These are phyloP conservation scores for Drosophila hamatofila DNA, from an alignment of 2,888 invertebrate genomes.

Conservation along the genomic window DNA sequence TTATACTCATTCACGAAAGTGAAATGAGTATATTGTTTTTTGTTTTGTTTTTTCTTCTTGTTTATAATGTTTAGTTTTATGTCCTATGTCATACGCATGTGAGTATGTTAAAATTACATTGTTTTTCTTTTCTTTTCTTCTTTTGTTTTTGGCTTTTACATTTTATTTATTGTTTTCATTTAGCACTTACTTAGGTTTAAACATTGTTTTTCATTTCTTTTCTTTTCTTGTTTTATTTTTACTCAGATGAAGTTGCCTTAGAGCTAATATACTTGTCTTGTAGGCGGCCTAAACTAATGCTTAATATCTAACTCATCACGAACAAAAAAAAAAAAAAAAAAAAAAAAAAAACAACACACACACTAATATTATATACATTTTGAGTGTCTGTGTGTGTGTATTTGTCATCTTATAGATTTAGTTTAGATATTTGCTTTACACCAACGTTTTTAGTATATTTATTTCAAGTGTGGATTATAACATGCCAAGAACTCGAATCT, in stretches of 20 bases:
- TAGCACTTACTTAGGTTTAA: constrained; percentile 47
- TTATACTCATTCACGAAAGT: no score
- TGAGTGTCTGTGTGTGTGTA: constrained; percentile 16
- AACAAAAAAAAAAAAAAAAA: constrained; percentile 38
- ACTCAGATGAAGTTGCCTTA: constrained; percentile 14
- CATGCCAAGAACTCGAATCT: constrained; percentile 32
- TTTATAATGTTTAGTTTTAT: constrained; percentile 3
- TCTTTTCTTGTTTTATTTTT: no score
- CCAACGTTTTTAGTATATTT: constrained; percentile 36
- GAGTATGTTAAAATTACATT: constrained; percentile 49
- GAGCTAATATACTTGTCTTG: constrained; percentile 31
- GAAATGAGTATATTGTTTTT: no score
- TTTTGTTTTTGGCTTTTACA: constrained; percentile 27
- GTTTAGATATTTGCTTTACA: constrained; percentile 73
- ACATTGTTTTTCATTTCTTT: neutral
- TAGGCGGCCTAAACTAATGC: constrained; percentile 33
- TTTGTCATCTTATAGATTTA: constrained; percentile 47
- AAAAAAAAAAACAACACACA: constrained; percentile 11
- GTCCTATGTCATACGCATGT: constrained; percentile 20
- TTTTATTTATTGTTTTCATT: constrained; percentile 57
- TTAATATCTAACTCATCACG: constrained; percentile 48
- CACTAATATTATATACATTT: constrained; percentile 29
- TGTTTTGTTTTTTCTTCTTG: neutral
- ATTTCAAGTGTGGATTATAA: neutral
- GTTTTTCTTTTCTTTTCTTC: neutral